Evolutionary conservation across 1,140 invertebrate genomes (phyloP).

Genomic region (Gryllus bimaculatus): DNA sequence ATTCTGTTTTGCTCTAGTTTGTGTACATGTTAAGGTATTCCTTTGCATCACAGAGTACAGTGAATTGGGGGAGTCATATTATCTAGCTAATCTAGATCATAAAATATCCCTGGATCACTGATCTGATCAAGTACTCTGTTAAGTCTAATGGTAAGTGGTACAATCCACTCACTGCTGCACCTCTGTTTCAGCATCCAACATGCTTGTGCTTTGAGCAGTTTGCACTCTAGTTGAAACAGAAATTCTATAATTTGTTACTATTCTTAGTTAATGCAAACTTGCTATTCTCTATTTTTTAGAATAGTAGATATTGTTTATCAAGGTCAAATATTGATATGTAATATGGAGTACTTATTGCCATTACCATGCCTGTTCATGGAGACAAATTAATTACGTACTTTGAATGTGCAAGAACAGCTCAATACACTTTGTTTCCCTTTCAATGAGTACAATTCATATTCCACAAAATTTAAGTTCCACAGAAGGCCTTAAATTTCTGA

Average conservation of each 20-base stretch:
- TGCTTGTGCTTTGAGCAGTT: conserved; percentile 3
- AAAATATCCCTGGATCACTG: background rate
- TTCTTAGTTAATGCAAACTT: background rate
- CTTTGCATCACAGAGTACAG: background rate
- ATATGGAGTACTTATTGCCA: too few species aligned
- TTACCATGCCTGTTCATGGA: too few species aligned
- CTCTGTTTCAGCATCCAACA: background rate
- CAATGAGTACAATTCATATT: too few species aligned
- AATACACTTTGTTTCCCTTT: too few species aligned
- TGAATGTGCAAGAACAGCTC: too few species aligned
- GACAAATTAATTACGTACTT: too few species aligned
- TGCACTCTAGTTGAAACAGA: conserved; percentile 4
- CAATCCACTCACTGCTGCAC: background rate
- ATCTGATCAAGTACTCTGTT: background rate
- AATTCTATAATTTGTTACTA: background rate
- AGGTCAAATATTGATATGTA: too few species aligned
- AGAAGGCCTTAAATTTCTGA: too few species aligned
- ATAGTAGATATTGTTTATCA: background rate
- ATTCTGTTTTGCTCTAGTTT: background rate
- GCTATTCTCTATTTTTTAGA: background rate
- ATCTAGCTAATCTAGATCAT: conserved; percentile 5
- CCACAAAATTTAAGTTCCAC: too few species aligned
- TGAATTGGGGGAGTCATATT: background rate
- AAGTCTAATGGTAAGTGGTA: background rate
- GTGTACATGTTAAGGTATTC: background rate